Conservation (phyloP, 2,797 vertebrate species). For the Parauchenoglanis ngamensis region DNA sequence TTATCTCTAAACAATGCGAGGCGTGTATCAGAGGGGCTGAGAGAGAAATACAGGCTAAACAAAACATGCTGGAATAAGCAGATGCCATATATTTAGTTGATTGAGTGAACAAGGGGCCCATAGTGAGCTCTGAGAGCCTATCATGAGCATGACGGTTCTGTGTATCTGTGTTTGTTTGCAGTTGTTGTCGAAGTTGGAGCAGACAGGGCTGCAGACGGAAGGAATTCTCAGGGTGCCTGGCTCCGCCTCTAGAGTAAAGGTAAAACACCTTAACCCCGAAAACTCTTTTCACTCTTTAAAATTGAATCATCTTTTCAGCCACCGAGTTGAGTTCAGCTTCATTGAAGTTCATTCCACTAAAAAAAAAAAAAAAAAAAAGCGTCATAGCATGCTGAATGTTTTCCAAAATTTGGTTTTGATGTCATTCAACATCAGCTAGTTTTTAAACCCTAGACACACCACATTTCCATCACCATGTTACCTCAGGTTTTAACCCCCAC, state of each 20-base stretch:
- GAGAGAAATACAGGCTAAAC: neutral
- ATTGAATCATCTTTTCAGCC: neutral
- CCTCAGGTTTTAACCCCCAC: neutral
- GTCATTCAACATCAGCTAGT: too few species aligned
- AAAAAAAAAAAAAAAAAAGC: neutral
- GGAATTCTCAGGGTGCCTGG: conserved; percentile 93
- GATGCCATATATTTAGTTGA: neutral
- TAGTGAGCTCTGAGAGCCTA: neutral
- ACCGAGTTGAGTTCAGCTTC: neutral
- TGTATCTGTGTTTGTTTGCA: conserved; percentile 63
- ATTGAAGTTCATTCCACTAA: neutral
- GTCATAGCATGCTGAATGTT: neutral
- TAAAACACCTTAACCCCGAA: conserved; percentile 60
- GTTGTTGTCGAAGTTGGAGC: conserved; percentile 89
- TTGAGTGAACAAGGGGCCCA: neutral
- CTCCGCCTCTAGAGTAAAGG: conserved; percentile 93
- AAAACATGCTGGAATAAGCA: conserved; percentile 12
- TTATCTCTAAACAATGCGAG: conserved; percentile 34
- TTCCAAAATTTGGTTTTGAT: neutral
- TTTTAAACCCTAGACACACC: neutral
- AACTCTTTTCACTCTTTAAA: neutral
- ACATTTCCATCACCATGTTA: neutral
- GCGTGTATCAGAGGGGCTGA: neutral
- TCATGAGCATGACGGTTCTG: neutral
- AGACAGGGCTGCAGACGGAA: conserved; percentile 90